Evolutionary conservation across 2,888 invertebrate species (phyloP).

Genomic region (Hoplodrina blanda): DNA sequence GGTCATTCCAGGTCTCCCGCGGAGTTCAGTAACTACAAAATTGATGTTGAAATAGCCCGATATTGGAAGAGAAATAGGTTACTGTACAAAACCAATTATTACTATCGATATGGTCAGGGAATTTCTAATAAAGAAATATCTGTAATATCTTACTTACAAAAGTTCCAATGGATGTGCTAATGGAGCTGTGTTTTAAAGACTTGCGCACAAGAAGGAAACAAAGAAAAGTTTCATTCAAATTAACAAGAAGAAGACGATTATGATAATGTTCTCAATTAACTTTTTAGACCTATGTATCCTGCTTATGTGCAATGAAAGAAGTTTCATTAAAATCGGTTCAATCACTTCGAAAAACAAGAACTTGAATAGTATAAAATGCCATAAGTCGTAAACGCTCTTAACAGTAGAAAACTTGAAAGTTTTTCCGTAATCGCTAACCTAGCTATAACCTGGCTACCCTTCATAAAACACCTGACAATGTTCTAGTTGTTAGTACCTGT

Average conservation of each 20-base stretch:
- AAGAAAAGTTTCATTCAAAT: not conserved
- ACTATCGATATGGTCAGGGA: not conserved
- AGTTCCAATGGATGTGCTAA: not conserved
- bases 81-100: conserved; percentile 31
- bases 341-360: no score
- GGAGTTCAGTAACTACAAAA: conserved; percentile 32
- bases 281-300: no score
- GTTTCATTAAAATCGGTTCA: no score
- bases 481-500: conserved; percentile 8
- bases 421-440: not conserved
- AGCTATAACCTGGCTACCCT: not conserved
- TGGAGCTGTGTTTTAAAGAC: not conserved
- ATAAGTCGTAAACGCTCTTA: no score
- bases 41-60: conserved; percentile 38
- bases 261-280: no score
- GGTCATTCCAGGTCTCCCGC: conserved; percentile 45
- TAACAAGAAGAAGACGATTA: not conserved
- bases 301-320: no score
- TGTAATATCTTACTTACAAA: not conserved
- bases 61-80: conserved; percentile 32
- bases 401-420: not conserved
- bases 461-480: conserved; percentile 16
- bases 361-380: no score
- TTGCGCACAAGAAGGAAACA: not conserved
- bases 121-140: not conserved